These are phyloP conservation scores for Erynnis tages DNA, from an alignment of 2,888 invertebrate genomes.

Conservation along the genomic window DNA sequence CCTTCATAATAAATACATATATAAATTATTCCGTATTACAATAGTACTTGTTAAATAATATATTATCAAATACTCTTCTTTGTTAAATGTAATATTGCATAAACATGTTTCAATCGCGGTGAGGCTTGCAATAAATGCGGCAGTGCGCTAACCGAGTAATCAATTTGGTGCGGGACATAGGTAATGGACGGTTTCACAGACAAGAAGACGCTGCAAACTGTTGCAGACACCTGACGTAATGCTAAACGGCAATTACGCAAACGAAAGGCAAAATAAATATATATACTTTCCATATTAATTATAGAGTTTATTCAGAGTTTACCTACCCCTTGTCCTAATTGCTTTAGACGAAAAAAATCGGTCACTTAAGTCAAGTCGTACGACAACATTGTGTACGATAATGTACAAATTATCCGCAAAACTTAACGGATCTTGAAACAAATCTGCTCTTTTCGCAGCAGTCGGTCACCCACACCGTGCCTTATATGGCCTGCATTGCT, in stretches of 20 bases:
- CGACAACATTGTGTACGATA: background rate
- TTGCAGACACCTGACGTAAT: conserved; percentile 29
- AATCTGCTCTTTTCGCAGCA: conserved; percentile 32
- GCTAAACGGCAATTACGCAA: conserved; percentile 23
- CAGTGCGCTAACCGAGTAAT: conserved; percentile 25
- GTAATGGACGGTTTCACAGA: conserved; percentile 31
- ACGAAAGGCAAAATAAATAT: conserved; percentile 22
- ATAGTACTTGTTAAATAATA: too few relatives aligned
- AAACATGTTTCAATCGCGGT: background rate
- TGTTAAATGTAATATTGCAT: conserved; percentile 3
- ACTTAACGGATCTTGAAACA: conserved; percentile 34
- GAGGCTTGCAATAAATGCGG: conserved; percentile 1
- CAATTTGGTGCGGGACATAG: conserved; percentile 23
- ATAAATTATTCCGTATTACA: too few relatives aligned
- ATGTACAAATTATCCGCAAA: conserved; percentile 18
- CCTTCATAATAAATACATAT: too few relatives aligned
- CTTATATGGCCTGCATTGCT: conserved; percentile 51
- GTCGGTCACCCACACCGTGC: conserved; percentile 54
- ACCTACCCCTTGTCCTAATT: too few relatives aligned
- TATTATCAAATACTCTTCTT: too few relatives aligned
- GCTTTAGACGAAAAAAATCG: background rate
- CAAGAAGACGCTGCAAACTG: conserved; percentile 28
- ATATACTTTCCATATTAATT: too few relatives aligned
- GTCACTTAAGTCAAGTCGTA: background rate
- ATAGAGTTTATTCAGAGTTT: background rate